Percentiles rank a stretch among this genome's conserved stretches.
These are phyloP conservation scores for Perdita meconis DNA, from an alignment of 2,888 invertebrate genomes.

Conservation along the genomic window DNA sequence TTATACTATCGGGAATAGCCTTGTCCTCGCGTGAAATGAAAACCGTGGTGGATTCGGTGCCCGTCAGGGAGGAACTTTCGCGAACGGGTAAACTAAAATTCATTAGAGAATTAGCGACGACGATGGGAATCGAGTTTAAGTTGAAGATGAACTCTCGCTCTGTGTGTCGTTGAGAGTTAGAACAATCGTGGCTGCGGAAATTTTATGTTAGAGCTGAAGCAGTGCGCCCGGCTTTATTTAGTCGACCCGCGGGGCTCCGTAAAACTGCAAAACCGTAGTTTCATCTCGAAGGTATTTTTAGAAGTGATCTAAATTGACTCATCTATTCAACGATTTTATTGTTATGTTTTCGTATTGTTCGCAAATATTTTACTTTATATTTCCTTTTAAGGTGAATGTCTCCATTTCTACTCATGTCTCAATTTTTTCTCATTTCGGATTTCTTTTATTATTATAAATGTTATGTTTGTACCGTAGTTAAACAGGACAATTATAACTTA, in stretches of 20 bases:
- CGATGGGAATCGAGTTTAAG: slow-evolving; percentile 6
- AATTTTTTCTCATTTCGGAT: too few species aligned
- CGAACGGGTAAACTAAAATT: slow-evolving; percentile 7
- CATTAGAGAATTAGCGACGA: slow-evolving; percentile 8
- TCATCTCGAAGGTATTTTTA: too few species aligned
- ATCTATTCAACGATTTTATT: too few species aligned
- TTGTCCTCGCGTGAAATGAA: background rate
- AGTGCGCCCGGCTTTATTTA: background rate
- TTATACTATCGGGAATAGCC: background rate
- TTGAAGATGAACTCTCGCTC: slow-evolving; percentile 7
- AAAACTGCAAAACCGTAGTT: background rate
- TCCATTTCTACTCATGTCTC: too few species aligned
- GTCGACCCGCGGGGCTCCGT: background rate
- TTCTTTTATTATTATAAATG: too few species aligned
- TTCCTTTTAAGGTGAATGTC: too few species aligned
- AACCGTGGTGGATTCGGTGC: background rate
- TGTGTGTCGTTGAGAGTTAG: slow-evolving; percentile 3
- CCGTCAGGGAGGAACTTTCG: slow-evolving; percentile 1
- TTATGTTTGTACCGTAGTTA: too few species aligned
- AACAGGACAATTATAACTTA: too few species aligned
- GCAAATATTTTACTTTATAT: too few species aligned
- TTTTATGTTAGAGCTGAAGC: background rate
- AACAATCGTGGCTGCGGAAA: slow-evolving; percentile 2
- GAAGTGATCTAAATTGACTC: too few species aligned
- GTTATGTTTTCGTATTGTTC: background rate